These are phyloP conservation scores for Mystacornis crossleyi DNA, from an alignment of 2,113 vertebrate genomes.

Conservation along the genomic window DNA sequence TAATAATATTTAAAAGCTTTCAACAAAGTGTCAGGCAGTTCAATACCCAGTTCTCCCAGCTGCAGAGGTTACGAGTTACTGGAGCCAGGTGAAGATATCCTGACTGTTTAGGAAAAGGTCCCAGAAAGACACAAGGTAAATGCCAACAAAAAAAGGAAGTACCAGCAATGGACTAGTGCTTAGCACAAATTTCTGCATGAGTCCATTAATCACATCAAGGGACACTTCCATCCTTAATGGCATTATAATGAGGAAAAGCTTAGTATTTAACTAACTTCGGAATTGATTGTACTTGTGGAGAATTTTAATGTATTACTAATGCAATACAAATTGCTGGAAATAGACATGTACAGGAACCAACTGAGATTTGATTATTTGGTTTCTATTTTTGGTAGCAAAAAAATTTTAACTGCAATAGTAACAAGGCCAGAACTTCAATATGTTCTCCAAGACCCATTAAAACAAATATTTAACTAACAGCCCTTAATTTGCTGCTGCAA, in stretches of 20 bases:
- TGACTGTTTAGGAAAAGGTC: background rate
- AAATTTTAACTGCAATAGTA: background rate
- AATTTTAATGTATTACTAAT: slow-evolving; percentile 38
- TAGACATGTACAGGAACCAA: background rate
- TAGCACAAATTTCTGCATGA: background rate
- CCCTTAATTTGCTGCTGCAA: background rate
- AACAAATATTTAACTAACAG: background rate
- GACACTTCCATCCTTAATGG: slow-evolving; percentile 31
- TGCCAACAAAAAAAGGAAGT: background rate
- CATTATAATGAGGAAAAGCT: slow-evolving; percentile 54
- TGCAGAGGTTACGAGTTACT: background rate
- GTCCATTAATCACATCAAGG: slow-evolving; percentile 37
- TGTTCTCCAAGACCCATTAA: background rate
- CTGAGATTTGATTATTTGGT: slow-evolving; percentile 16
- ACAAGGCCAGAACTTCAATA: background rate
- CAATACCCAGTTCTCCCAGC: background rate
- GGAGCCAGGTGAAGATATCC: background rate
- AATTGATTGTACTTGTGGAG: slow-evolving; percentile 7
- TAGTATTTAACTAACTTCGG: slow-evolving; percentile 34
- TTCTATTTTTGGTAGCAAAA: background rate
- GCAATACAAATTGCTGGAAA: slow-evolving; percentile 1
- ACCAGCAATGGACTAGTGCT: background rate
- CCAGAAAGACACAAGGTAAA: background rate
- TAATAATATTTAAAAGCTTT: background rate
- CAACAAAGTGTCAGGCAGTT: background rate